Conservation (phyloP, 2,113 vertebrate species). For the Sinocyclocheilus anophthalmus region DNA sequence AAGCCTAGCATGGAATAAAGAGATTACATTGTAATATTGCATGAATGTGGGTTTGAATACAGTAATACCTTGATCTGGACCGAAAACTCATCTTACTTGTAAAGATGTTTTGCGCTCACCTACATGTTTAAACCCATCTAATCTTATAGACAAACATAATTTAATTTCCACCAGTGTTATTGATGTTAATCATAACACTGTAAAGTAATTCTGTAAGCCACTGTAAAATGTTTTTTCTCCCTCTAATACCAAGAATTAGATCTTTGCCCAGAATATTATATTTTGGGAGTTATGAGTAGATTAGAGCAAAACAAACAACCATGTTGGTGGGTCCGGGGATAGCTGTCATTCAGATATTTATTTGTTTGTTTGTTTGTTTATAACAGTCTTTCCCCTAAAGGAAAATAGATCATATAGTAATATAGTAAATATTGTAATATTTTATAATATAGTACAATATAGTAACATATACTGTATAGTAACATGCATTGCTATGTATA, state of each 20-base stretch:
- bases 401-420: neutral
- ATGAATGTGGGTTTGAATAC: too few species aligned
- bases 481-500: too few species aligned
- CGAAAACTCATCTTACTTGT: too few species aligned
- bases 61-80: too few species aligned
- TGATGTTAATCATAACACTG: neutral
- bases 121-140: neutral
- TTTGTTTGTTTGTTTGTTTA: neutral
- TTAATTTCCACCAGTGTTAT: neutral
- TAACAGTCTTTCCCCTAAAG: neutral
- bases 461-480: neutral
- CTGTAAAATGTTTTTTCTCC: neutral
- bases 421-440: neutral
- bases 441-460: neutral
- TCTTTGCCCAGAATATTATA: neutral
- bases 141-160: neutral
- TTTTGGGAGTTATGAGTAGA: neutral
- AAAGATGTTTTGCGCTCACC: neutral
- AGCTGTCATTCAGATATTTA: neutral
- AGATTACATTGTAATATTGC: slow-evolving; percentile 14
- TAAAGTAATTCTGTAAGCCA: neutral
- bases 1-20: neutral
- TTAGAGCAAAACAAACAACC: neutral
- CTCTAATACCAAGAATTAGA: neutral
- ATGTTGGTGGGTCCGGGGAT: neutral